These are phyloP conservation scores for Mionectes macconnelli DNA, from an alignment of 2,113 vertebrate genomes.

Conservation along the genomic window DNA sequence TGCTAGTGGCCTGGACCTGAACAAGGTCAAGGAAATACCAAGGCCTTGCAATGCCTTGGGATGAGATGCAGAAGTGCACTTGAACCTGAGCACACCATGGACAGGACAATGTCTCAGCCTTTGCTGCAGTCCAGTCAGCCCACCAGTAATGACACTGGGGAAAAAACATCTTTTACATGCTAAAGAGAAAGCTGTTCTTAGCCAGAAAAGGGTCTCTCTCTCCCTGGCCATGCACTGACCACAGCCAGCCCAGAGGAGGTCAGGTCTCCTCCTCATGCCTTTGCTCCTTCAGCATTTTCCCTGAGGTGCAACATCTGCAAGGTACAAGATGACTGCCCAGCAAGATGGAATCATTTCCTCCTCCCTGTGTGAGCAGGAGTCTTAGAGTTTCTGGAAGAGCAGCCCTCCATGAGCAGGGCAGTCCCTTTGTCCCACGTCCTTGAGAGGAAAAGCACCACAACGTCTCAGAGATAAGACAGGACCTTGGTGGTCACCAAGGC, in stretches of 20 bases:
- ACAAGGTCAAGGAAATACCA: not conserved
- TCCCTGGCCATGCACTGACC: not conserved
- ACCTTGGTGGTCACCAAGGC: not conserved
- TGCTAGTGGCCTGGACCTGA: not conserved
- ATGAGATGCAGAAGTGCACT: not conserved
- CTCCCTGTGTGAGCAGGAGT: too few species aligned
- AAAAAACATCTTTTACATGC: not conserved
- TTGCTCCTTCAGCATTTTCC: not conserved
- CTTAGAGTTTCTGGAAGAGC: not conserved
- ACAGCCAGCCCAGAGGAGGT: not conserved
- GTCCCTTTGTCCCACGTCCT: not conserved
- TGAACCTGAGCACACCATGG: not conserved
- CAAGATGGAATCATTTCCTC: too few species aligned
- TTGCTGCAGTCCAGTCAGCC: not conserved
- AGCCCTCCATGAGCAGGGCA: not conserved
- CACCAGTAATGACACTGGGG: not conserved
- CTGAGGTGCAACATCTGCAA: not conserved
- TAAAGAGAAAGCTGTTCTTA: not conserved
- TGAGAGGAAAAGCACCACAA: not conserved
- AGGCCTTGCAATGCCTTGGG: not conserved
- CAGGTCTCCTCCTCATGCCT: not conserved
- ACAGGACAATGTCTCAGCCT: not conserved
- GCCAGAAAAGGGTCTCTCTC: not conserved
- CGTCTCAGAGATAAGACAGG: not conserved
- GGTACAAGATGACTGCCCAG: not conserved